Evolutionary conservation across 2,113 vertebrate genomes (phyloP).

Genomic region (Steatornis caripensis): DNA sequence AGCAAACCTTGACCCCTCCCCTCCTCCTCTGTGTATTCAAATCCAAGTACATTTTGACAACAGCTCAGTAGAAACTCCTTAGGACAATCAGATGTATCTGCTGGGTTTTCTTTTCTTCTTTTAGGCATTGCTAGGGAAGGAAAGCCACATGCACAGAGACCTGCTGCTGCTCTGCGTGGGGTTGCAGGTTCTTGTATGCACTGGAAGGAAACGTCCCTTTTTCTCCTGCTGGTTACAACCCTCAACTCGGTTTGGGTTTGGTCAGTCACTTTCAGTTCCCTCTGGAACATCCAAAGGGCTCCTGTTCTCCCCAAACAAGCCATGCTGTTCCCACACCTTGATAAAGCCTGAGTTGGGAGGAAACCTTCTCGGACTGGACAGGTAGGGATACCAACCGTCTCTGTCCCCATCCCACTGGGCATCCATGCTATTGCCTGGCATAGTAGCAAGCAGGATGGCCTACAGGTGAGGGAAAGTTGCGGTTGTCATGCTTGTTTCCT

Average conservation of each 20-base stretch:
- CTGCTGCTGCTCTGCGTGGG: neutral
- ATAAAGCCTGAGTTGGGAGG: neutral
- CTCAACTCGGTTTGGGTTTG: neutral
- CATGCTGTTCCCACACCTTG: neutral
- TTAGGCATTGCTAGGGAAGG: neutral
- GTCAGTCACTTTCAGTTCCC: neutral
- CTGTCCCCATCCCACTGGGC: neutral
- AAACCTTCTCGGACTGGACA: neutral
- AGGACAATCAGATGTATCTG: neutral
- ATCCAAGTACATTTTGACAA: neutral
- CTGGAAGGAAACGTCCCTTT: neutral
- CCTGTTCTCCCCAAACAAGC: neutral
- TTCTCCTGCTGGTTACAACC: neutral
- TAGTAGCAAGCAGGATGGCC: neutral
- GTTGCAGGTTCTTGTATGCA: neutral
- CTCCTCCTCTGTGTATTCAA: neutral
- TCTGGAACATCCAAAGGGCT: neutral
- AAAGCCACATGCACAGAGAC: neutral
- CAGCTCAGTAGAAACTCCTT: neutral
- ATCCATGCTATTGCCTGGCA: neutral
- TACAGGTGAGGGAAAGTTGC: neutral
- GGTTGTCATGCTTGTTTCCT: neutral
- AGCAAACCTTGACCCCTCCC: neutral
- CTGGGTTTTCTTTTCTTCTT: neutral
- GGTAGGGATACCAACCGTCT: neutral